phyloP scores from a whole-genome alignment of 2,888 invertebrate genomes.

The Volucella inanis region DNA sequence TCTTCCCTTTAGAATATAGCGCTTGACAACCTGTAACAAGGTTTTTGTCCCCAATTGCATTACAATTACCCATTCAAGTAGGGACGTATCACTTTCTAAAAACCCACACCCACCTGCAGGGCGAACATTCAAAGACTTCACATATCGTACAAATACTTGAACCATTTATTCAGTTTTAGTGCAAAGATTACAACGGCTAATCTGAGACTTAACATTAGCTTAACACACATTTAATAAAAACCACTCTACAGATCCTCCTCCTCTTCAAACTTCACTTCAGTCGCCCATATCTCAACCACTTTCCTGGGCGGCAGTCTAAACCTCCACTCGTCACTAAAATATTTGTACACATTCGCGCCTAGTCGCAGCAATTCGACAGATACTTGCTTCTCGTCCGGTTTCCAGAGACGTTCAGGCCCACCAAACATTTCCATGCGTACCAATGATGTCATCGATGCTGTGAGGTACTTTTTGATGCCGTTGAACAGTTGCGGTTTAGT shows the following conservation, averaged over 20 bases:
- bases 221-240: no score
- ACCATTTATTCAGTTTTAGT: no score
- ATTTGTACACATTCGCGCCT: slow-evolving; percentile 80
- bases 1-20: no score
- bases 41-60: no score
- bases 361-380: slow-evolving; percentile 79
- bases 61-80: no score
- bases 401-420: slow-evolving; percentile 80
- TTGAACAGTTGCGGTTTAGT: slow-evolving; percentile 81
- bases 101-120: no score
- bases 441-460: slow-evolving; percentile 81
- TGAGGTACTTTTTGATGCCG: slow-evolving; percentile 81
- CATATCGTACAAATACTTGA: no score
- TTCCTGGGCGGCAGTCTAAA: slow-evolving; percentile 80
- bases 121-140: no score
- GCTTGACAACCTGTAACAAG: no score
- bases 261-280: slow-evolving; percentile 74
- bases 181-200: no score
- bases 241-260: slow-evolving; percentile 77
- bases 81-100: no score
- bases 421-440: slow-evolving; percentile 83
- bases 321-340: slow-evolving; percentile 82
- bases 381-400: slow-evolving; percentile 80
- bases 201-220: no score
- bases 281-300: slow-evolving; percentile 78